Evolutionary conservation across 2,888 invertebrate genomes (phyloP), one percentile per base, ranked within the genome.

Genomic region (Yponomeuta plumbellus): DNA sequence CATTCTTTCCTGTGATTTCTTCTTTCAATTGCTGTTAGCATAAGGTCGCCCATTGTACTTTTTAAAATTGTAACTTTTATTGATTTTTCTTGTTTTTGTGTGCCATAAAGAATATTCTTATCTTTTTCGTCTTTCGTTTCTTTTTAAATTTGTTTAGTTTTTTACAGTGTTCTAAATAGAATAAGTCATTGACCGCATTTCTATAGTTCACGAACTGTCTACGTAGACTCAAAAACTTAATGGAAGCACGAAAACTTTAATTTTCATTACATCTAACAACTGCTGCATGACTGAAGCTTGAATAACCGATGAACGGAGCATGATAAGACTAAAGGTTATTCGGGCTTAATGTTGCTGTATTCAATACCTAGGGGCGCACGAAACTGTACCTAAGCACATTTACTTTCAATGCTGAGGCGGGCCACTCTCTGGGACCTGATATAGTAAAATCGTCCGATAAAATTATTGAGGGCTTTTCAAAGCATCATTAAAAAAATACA

Each of bases 321-420:
- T 17, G 44, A 52, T 52, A 52, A 52, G 44, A 52, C 44, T 52
- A 52, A 52, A 52, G 44, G 44, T 52, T 52, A 52, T 52, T 52
- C 44, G 44, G 5, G 44, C 44, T 52, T 17, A 52, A 52, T 52
- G 44, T 52, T 52, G 44, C 44, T 52, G 44, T 52, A 52, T 34
- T 8, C 34, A 34, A 34, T 34, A 52, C 13, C 11, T 13, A 6
- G 44, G 13, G 2, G 44, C 44, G 44, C 44, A 52, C 44, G 44
- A 52, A 52, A 52, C 44, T 17, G 4, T 34, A 34, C 34, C 34
- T 52, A 52, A 13, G 2, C 44, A 6, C 44, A 52, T 52, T 52
- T 17, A 52, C 44, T 17, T 3, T 52, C 44, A 17, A 52, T 13
- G 4, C 44, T 17, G 44, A 52, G 44, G 44, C 17, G 44, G 44